Percentiles rank a stretch among this genome's conserved stretches.
Conservation (phyloP, 2,888 invertebrate species). For the Tribolium freemani region DNA sequence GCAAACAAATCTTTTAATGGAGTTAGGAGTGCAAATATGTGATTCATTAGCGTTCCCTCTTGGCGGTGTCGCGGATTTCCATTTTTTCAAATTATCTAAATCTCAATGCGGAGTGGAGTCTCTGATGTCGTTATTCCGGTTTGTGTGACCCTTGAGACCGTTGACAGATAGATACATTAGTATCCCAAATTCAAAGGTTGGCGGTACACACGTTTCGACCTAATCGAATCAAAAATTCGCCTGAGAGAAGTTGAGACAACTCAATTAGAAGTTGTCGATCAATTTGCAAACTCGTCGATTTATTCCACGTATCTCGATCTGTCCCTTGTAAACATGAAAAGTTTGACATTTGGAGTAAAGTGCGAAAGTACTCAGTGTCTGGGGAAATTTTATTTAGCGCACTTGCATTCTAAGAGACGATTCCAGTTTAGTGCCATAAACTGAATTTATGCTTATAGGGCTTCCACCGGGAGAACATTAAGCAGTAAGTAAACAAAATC, state of each 20-base stretch:
- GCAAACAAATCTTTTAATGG: background rate
- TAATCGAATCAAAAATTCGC: slow-evolving; percentile 31
- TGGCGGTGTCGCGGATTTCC: slow-evolving; percentile 9
- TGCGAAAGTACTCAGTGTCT: slow-evolving; percentile 22
- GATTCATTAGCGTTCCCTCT: slow-evolving; percentile 8
- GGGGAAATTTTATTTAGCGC: slow-evolving; percentile 33
- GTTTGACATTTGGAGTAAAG: background rate
- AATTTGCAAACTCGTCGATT: slow-evolving; percentile 32
- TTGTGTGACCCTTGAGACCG: slow-evolving; percentile 16
- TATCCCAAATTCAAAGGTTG: slow-evolving; percentile 2
- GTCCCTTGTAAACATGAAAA: background rate
- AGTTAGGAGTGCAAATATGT: slow-evolving; percentile 13
- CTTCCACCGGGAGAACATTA: slow-evolving; percentile 32
- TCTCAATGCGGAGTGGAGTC: slow-evolving; percentile 4
- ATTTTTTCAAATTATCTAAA: slow-evolving; percentile 22
- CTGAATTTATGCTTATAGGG: slow-evolving; percentile 34
- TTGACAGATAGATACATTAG: slow-evolving; percentile 28
- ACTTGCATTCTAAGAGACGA: slow-evolving; percentile 31
- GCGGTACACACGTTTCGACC: slow-evolving; percentile 5
- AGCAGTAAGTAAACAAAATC: slow-evolving; percentile 33
- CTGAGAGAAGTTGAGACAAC: slow-evolving; percentile 30
- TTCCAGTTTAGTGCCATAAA: slow-evolving; percentile 37
- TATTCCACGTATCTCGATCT: too few relatives aligned
- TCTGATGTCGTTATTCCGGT: slow-evolving; percentile 17
- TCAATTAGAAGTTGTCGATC: slow-evolving; percentile 42